Base-by-base conservation (phyloP, 2,888 invertebrate species). In the Troglohyphantes excavatus region DNA sequence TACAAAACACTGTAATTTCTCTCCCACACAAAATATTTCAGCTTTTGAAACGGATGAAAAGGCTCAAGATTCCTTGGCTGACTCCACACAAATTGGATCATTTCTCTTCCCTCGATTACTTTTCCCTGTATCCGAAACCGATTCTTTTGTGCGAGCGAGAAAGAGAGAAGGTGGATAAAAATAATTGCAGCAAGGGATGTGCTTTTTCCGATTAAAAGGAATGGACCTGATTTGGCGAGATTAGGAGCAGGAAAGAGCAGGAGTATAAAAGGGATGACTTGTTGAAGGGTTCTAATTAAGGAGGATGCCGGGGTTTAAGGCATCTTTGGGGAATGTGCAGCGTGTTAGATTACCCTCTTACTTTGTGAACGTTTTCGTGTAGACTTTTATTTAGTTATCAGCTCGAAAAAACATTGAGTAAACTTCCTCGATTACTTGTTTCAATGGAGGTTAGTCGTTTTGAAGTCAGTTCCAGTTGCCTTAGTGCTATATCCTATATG, bases 51-150 rank as follows among this genome's bases (percentile, higher is more conserved):
- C 33, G 27, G 72, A 75, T 75, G 63, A 65, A 78, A n/a, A 68
- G 29, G 53, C 17, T 13, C n/a, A n/a, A 17, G 53, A 53, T 53
- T 53, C 2, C 1, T 53, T 17, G n/a, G 53, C 53, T n/a, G 17
- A 13, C 53, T 65, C 17, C 68, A 53, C 13, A n/a, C 78, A 43
- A 78, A 78, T 78, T 65, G 63, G 78, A 43, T 78, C 63, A 65
- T 78, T 78, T 65, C 65, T 78, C 78, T 63, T 65, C 78, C 13
- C 78, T 78, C 78, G 61, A 78, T 78, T 78, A 78, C 78, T 78
- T 13, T 65, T 61, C 59, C 75, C 29, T n/a, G 53, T 61, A 59
- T 59, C 78, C 65, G 23, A 39, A 43, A 63, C 78, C 63, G 78
- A 78, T 78, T 78, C 65, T 33, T 13, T 53, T 53, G 53, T n/a